Base-by-base conservation (phyloP, 1,140 invertebrate species). In the Orius insidiosus region DNA sequence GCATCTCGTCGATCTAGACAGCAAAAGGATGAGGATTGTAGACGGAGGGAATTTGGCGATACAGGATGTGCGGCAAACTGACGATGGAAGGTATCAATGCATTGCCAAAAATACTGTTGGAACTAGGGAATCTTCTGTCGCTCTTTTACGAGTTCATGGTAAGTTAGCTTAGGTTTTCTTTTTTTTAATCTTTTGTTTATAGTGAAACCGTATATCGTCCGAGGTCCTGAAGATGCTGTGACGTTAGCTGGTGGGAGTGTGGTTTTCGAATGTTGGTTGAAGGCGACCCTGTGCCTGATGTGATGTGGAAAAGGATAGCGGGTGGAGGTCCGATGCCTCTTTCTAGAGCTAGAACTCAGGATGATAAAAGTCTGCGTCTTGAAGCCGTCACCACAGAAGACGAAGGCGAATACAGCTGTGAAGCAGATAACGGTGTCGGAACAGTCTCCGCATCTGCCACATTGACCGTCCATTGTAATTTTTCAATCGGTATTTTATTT, bases 331-430 rank as follows among this genome's bases (percentile, higher is more conserved):
- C 74, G 42, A 78, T 82, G 72, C 78, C 78, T 7, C 44, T 49
- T 57, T 66, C 67, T 38, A 71, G 83, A 54, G 78, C 82, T n/a
- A 74, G 78, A 55, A 74, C 86, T n/a, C 63, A 83, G 35, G 78
- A 85, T 53, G 81, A 87, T 61, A 72, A 80, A 44, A 80, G 78
- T 52, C 63, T 89, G 14, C 67, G 77, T 40, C 69, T 90, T 41
- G 80, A 83, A 55, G 67, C 75, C 45, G 76, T 87, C 6, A 72
- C 70, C 19, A 62, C 76, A 18, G 66, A 68, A 43, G 92, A 96
- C 58, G 81, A 87, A 59, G 89, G 88, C 36, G 83, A 89, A 54
- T 94, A 94, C 59, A 84, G 76, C 37, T 95, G 89, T 63, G 86
- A 92, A 60, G 80, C 87, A 11, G 78, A 77, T 52, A 96, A 96